A percentile compares a stretch with the other conserved stretches of the same genome.
Evolutionary conservation across 2,113 vertebrate genomes (phyloP).

Genomic region (Grammomys surdaster): DNA sequence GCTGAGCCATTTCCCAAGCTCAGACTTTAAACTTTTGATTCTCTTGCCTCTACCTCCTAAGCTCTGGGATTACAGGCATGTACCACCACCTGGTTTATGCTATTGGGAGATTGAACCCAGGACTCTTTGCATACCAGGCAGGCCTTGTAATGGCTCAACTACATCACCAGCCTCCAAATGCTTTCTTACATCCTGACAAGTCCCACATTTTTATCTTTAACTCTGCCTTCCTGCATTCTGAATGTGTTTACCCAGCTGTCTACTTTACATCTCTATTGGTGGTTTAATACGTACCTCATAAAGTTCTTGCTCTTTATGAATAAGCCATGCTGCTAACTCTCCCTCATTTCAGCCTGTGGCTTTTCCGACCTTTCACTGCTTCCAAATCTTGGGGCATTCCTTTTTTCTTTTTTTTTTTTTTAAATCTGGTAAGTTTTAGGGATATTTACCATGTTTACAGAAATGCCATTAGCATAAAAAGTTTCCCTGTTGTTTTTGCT

Average conservation of each 20-base stretch:
- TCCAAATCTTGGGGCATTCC: slow-evolving; percentile 4
- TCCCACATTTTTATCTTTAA: slow-evolving; percentile 53
- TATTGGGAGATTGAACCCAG: background rate
- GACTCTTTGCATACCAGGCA: background rate
- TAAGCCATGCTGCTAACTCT: background rate
- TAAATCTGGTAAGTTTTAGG: too few species aligned
- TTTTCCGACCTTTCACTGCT: background rate
- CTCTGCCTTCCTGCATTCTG: background rate
- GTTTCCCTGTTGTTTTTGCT: too few species aligned
- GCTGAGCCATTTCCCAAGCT: background rate
- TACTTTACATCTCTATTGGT: background rate
- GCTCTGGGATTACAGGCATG: background rate
- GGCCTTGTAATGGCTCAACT: background rate
- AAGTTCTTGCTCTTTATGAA: slow-evolving; percentile 32
- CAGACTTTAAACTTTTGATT: background rate
- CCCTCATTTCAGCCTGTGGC: background rate
- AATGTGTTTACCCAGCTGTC: background rate
- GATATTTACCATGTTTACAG: too few species aligned
- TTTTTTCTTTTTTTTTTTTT: background rate
- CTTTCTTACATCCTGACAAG: background rate
- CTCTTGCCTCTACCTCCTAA: background rate
- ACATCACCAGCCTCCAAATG: background rate
- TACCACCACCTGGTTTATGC: background rate
- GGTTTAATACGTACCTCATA: background rate
- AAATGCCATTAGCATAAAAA: too few species aligned